A percentile compares a stretch with the other conserved stretches of the same genome.
phyloP scores from a whole-genome alignment of 2,888 invertebrate genomes.

The Drosophila buzzatii region DNA sequence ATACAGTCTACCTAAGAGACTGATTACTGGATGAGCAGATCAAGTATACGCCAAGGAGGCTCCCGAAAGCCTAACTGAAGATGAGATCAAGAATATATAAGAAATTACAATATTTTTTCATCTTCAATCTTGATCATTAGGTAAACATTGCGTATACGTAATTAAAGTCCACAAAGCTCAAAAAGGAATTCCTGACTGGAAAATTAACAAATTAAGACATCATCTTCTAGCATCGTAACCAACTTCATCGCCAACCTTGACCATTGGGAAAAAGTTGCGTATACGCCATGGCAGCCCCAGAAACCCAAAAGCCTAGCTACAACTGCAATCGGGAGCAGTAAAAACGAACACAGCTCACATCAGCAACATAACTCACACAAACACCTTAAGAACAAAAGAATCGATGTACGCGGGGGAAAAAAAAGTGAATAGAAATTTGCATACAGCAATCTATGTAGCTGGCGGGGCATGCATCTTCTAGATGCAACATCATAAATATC shows the following conservation, averaged over 20 bases:
- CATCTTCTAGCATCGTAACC: conserved; percentile 3
- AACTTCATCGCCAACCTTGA: conserved; percentile 58
- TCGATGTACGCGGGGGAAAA: conserved; percentile 4
- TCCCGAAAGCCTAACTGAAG: too few species aligned
- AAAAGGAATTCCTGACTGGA: neutral
- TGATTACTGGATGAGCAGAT: neutral
- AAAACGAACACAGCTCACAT: conserved; percentile 23
- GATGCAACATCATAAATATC: conserved; percentile 72
- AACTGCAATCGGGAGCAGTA: conserved; percentile 29
- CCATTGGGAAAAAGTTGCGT: conserved; percentile 59
- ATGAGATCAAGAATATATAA: too few species aligned
- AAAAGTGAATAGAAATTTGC: conserved; percentile 52
- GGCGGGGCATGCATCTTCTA: conserved; percentile 21
- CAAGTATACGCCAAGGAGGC: too few species aligned
- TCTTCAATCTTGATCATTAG: conserved; percentile 53
- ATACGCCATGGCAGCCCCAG: conserved; percentile 47
- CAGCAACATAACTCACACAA: conserved; percentile 74
- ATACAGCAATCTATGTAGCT: conserved; percentile 49
- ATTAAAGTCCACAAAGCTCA: conserved; percentile 1
- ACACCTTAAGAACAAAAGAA: conserved; percentile 64
- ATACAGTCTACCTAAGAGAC: neutral
- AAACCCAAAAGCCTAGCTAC: conserved; percentile 42
- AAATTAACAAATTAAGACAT: neutral
- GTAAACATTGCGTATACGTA: neutral
- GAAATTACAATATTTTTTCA: neutral